Evolutionary conservation across 2,888 invertebrate genomes (phyloP).

Genomic region (Ceriagrion tenellum): DNA sequence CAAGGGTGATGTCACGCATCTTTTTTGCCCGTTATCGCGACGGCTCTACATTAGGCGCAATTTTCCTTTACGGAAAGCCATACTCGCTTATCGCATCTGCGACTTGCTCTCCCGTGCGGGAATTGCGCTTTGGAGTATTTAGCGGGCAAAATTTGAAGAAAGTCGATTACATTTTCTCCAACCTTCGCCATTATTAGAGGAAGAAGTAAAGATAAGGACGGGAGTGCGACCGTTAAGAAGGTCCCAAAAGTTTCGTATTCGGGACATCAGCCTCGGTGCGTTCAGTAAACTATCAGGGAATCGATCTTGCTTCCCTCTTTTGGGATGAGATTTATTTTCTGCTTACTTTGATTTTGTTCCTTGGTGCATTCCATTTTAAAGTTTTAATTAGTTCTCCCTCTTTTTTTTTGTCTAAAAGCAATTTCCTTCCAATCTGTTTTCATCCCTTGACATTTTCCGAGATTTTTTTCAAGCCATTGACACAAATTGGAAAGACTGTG

Average conservation of each 20-base stretch:
- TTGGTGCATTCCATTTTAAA: not conserved
- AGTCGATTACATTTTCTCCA: not conserved
- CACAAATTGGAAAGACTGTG: not conserved
- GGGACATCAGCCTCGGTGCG: not conserved
- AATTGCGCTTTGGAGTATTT: not conserved
- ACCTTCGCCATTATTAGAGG: not conserved
- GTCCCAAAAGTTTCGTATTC: not conserved
- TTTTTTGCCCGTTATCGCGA: no score
- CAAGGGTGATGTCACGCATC: no score
- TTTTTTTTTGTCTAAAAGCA: not conserved
- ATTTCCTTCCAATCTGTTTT: not conserved
- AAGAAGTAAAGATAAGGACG: no score
- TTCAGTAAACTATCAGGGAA: not conserved
- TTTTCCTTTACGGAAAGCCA: no score
- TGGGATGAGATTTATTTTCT: not conserved
- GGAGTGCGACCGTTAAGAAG: not conserved
- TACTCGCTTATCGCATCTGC: no score
- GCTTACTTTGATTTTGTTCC: not conserved
- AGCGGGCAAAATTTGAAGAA: not conserved
- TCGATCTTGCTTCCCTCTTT: not conserved
- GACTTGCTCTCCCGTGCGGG: not conserved
- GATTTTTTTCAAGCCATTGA: not conserved
- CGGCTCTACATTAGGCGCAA: no score
- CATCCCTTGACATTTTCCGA: not conserved
- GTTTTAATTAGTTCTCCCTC: conserved; percentile 32